Percentiles rank a stretch among this genome's conserved stretches.
phyloP scores from a whole-genome alignment of 1,140 invertebrate species.

The Stegodyphus dumicola region DNA sequence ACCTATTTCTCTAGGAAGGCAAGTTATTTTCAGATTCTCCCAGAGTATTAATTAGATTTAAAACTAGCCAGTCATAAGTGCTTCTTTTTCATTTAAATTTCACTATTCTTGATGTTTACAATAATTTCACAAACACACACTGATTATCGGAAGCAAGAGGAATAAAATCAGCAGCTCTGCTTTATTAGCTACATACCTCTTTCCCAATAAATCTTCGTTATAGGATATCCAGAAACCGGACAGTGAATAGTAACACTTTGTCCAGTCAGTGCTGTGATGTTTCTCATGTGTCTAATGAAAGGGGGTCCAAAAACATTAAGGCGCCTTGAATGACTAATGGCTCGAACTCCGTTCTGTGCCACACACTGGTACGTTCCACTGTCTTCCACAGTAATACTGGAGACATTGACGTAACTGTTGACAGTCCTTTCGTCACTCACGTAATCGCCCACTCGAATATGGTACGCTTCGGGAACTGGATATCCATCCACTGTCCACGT shows the following conservation, averaged over 20 bases:
- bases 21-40: no score
- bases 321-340: constrained; percentile 77
- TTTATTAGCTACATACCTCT: constrained; percentile 73
- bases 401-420: constrained; percentile 88
- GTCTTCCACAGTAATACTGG: constrained; percentile 67
- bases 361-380: constrained; percentile 69
- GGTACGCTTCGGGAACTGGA: constrained; percentile 58
- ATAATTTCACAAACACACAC: not conserved
- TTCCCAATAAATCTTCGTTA: constrained; percentile 88
- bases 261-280: constrained; percentile 88
- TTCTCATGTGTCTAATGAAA: constrained; percentile 89
- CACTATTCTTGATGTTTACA: no score
- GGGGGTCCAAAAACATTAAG: constrained; percentile 85
- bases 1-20: no score
- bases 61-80: no score
- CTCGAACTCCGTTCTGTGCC: constrained; percentile 73
- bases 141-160: no score
- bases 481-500: constrained; percentile 62
- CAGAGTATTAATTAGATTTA: no score
- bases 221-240: constrained; percentile 93
- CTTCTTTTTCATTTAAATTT: no score
- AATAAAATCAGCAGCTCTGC: no score
- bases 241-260: constrained; percentile 87
- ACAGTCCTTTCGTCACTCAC: constrained; percentile 69
- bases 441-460: constrained; percentile 52